Base-by-base conservation (phyloP, 2,113 vertebrate genomes). In the Ceyx melanurus region DNA sequence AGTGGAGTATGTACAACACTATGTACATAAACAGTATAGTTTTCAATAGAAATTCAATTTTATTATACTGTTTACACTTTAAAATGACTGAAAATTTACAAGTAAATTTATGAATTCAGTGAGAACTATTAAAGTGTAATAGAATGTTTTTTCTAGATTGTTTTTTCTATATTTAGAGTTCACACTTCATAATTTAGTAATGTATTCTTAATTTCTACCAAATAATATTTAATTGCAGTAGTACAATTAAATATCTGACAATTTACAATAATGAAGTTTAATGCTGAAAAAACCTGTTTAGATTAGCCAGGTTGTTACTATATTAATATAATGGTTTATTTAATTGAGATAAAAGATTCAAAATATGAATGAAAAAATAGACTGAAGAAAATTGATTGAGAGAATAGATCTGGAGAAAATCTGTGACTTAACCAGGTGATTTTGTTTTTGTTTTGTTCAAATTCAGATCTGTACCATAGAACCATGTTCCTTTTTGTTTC, bases 1-100 rank as follows among this genome's bases (percentile, higher is more conserved):
- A 62, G 5, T 6, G 0, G 48, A 64, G 9, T 28, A 72, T 0
- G 0, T 37, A 0, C 11, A 66, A 65, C 15, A 22, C 8, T 66
- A 18, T 61, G 53, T 54, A 88, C 1, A 3, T 37, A 40, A 76
- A 71, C 6, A 68, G 17, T 45, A 3, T 53, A 71, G 66, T 82
- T 86, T 61, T 4, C 3, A 53, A 62, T 23, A 46, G 8, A 62
- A 5, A 58, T 71, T 83, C 15, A 21, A 45, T 68, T 71, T 54
- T 35, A 57, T 40, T 66, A 35, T 8, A 13, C 42, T 68, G 40
- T 57, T 75, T 71, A 46, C 17, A 73, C 18, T 68, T 88, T 48
- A 80, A 73, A 88, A 81, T 81, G 3, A 89, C 10, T 42, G 17
- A 80, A 87, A 61, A 48, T 16, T 46, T 61, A 1, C 60, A 33